Percentiles rank a stretch among this genome's conserved stretches.
These are phyloP conservation scores for Macrosiphum euphorbiae DNA, from an alignment of 2,888 invertebrate genomes.

Conservation along the genomic window DNA sequence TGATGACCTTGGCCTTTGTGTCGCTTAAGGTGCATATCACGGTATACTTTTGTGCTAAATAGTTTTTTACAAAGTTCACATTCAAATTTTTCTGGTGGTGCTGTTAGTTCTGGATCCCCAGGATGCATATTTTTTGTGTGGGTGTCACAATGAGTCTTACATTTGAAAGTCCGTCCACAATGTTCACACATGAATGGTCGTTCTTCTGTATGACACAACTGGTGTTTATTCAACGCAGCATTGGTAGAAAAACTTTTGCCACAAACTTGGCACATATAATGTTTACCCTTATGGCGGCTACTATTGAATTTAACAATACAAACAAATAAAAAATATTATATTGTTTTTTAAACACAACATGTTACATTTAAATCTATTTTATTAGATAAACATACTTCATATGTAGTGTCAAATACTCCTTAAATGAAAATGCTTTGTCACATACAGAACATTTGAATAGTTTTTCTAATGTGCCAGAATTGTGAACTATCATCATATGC, in stretches of 20 bases:
- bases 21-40: constrained; percentile 59
- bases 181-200: constrained; percentile 62
- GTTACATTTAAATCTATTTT: neutral
- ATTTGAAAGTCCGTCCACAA: constrained; percentile 58
- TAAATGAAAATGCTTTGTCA: constrained; percentile 73
- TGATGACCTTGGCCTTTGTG: constrained; percentile 59
- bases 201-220: constrained; percentile 57
- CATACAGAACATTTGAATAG: constrained; percentile 75
- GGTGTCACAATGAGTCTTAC: constrained; percentile 58
- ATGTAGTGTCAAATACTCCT: constrained; percentile 53
- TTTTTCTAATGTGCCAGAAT: constrained; percentile 70
- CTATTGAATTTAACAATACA: constrained; percentile 17
- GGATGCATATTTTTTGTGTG: constrained; percentile 57
- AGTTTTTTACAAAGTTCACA: constrained; percentile 52
- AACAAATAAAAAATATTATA: neutral
- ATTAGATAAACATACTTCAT: constrained; percentile 44
- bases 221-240: constrained; percentile 58
- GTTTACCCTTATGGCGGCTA: constrained; percentile 59
- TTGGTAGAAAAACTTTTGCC: constrained; percentile 59
- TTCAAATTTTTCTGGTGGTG: constrained; percentile 46
- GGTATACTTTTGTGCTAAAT: constrained; percentile 53
- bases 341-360: neutral
- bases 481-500: constrained; percentile 58
- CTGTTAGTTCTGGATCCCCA: neutral
- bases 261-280: constrained; percentile 62